phyloP scores from a whole-genome alignment of 2,888 invertebrate species.

The Xestia sexstrigata region DNA sequence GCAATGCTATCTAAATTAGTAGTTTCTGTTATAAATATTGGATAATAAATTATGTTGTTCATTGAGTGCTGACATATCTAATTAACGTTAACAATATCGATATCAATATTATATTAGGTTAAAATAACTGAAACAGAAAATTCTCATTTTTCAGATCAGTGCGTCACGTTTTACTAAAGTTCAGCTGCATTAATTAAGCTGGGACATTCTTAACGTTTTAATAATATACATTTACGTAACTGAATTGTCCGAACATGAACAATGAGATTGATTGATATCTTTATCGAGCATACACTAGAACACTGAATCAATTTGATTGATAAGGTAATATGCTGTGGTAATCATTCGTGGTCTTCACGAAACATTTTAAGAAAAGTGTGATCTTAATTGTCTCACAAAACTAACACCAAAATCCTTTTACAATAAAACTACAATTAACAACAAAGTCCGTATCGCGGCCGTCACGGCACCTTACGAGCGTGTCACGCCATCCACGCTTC shows the following conservation, averaged over 20 bases:
- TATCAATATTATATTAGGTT: no score
- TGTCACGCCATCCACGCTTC: slow-evolving; percentile 36
- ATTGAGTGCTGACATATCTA: background rate
- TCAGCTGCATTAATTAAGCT: background rate
- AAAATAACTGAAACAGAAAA: background rate
- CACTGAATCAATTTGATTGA: background rate
- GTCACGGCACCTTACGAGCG: slow-evolving; percentile 12
- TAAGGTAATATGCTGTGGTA: background rate
- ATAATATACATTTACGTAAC: background rate
- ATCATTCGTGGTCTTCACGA: background rate
- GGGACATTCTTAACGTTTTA: background rate
- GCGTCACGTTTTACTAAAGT: background rate
- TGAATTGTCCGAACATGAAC: background rate
- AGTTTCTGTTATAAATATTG: background rate
- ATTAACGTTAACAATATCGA: background rate
- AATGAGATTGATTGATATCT: slow-evolving; percentile 2
- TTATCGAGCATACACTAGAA: background rate
- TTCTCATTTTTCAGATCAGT: no score
- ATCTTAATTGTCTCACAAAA: background rate
- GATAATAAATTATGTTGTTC: background rate
- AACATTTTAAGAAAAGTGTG: background rate
- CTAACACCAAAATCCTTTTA: slow-evolving; percentile 10
- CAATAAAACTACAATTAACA: slow-evolving; percentile 52
- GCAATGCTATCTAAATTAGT: slow-evolving; percentile 13
- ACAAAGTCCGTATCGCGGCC: slow-evolving; percentile 18